Conservation (phyloP, 2,797 vertebrate genomes). For the Pantherophis alleghaniensis region DNA sequence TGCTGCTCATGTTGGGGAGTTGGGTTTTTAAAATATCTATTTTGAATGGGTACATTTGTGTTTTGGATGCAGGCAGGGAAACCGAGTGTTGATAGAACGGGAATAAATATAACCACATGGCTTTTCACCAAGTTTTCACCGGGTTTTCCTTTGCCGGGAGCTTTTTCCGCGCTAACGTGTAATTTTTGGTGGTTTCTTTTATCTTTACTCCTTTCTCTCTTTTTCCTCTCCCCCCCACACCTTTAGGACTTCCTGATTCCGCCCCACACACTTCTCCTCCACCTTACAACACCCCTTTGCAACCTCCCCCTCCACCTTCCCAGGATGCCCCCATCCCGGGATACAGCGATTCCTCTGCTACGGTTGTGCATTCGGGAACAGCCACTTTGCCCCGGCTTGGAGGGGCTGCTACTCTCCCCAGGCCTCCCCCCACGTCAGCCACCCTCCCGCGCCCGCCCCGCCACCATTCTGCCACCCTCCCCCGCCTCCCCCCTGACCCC, state of each 20-base stretch:
- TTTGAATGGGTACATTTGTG: neutral
- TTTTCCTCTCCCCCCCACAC: neutral
- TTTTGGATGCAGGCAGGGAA: neutral
- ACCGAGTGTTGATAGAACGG: neutral
- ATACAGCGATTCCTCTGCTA: slow-evolving; percentile 72
- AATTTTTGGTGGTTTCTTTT: neutral
- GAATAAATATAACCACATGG: neutral
- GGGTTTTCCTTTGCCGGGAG: neutral
- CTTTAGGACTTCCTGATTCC: slow-evolving; percentile 74
- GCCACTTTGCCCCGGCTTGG: slow-evolving; percentile 71
- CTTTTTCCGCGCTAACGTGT: neutral
- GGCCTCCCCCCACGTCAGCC: slow-evolving; percentile 61
- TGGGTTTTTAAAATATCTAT: neutral
- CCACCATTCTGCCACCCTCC: slow-evolving; percentile 64
- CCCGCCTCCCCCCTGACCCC: slow-evolving; percentile 68
- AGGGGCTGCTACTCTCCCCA: slow-evolving; percentile 53
- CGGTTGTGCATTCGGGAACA: slow-evolving; percentile 68
- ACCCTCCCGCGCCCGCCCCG: slow-evolving; percentile 63
- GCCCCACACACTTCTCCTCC: slow-evolving; percentile 86
- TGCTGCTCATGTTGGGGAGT: neutral
- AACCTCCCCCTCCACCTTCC: slow-evolving; percentile 49
- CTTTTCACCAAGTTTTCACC: neutral
- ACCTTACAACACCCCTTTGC: slow-evolving; percentile 73
- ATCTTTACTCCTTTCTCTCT: neutral
- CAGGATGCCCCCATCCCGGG: slow-evolving; percentile 45